Evolutionary conservation across 2,888 invertebrate species (phyloP), one percentile per base, ranked within the genome.

Genomic region (Bimastos eiseni): DNA sequence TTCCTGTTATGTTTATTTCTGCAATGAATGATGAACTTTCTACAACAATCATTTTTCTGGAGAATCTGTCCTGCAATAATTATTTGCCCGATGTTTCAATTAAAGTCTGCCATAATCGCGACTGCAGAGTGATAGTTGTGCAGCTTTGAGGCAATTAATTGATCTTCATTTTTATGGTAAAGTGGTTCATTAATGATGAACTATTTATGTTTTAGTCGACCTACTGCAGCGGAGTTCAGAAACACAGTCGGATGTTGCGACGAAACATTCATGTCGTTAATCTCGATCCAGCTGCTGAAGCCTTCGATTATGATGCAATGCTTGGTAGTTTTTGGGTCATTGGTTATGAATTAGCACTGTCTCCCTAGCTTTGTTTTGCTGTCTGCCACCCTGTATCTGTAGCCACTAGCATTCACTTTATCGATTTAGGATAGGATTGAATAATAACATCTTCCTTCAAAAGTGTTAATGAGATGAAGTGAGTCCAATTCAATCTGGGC

Each of bases 271-370:
- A 98, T 92, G 97, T 99, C 0, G 97, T 99, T 0, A 99, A 99
- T 96, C 96, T 99, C 91, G 99, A 99, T 95, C 99, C 99, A 0
- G 99, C 99, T 0, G 99, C 99, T 0, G 99, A 99, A 95, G 96
- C 97, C 94, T 99, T 99, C 95, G 97, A 97, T 93, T 99, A 99
- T 94, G 96, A 97, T 91, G 97, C 98, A 0, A 94, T 97, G 21
- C 97, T 97, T 8, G 96, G 95, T 95, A 92, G 91, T 93, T 90
- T 33, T 89, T 8, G 15, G 38, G n/a, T 17, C 8, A n/a, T 11
- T n/a, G 8, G n/a, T 11, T 49, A 49, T n/a, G n/a, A 41, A 6
- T 11, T 15, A 41, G 15, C n/a, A n/a, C n/a, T n/a, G 41, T 41
- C 41, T 41, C 13, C 15, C 41, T 41, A 41, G 15, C 17, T 13